Base-by-base conservation (phyloP, 2,888 invertebrate genomes). In the Tineola bisselliella region DNA sequence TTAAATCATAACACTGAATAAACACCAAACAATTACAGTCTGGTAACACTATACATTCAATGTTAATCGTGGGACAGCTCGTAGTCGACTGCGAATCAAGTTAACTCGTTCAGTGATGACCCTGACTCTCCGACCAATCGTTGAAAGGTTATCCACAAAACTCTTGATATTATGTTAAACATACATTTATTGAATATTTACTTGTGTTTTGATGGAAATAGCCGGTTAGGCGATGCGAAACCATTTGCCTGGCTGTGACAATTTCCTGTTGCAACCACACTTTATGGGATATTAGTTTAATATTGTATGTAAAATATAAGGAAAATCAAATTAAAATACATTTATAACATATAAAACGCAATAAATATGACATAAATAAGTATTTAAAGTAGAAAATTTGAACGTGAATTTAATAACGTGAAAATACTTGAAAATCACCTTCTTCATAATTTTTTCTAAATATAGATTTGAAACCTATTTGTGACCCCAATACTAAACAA, bases 91-190 rank as follows among this genome's bases (percentile, higher is more conserved):
- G 78, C 73, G 72, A 70, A 66, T 67, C 66, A 65, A 71, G 65
- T 18, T 12, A 25, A 12, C 54, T 12, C 54, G n/a, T 10, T 13
- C 54, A 18, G n/a, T n/a, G 1, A 18, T 25, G 60, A 19, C 76
- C 73, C 73, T 73, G 74, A 70, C 73, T 75, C 68, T 69, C 70
- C 67, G 68, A 65, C 68, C 62, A 66, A 70, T 68, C 70, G 65
- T 66, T 65, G 69, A 71, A 73, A 78, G 78, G 79, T 79, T 79
- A 80, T 78, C 77, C 75, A 75, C 75, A 72, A 61, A 58, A 63
- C 33, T 57, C 13, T 61, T 57, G 19, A 57, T 44, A 43, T 38
- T 38, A 38, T 38, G 38, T 38, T 38, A 12, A 38, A 38, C 11
- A 33, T 2, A 13, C 30, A 57, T 25, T 57, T 25, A 15, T 18